Conservation (phyloP, 1,140 invertebrate species). For the Dinoponera quadriceps region DNA sequence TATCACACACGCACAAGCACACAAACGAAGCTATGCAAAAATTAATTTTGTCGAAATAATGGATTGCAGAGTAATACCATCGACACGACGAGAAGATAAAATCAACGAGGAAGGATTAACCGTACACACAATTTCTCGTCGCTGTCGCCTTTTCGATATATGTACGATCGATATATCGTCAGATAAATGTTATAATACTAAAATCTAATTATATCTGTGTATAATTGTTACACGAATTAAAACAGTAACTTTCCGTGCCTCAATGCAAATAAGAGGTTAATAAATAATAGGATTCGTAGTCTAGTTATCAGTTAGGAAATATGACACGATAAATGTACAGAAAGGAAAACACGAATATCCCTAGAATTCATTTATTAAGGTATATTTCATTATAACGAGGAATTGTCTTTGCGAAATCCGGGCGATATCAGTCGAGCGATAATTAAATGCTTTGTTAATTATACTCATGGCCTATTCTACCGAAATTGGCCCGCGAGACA, state of each 20-base stretch:
- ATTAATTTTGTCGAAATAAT: slow-evolving; percentile 5
- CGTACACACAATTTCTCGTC: neutral
- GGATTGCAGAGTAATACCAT: neutral
- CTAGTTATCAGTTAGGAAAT: slow-evolving; percentile 39
- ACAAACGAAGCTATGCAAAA: neutral
- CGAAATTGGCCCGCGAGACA: slow-evolving; percentile 57
- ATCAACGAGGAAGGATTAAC: neutral
- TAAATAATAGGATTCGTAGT: slow-evolving; percentile 51
- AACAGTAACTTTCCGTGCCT: slow-evolving; percentile 32
- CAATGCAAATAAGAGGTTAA: slow-evolving; percentile 45
- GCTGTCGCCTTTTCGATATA: neutral
- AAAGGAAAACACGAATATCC: slow-evolving; percentile 43
- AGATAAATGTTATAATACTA: neutral
- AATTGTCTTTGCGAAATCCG: slow-evolving; percentile 48
- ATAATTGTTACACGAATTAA: slow-evolving; percentile 29
- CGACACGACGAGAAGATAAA: neutral
- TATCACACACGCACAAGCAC: neutral
- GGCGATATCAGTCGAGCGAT: slow-evolving; percentile 44
- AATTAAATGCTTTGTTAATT: slow-evolving; percentile 71
- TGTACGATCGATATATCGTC: neutral
- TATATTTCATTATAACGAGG: slow-evolving; percentile 48
- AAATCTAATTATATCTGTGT: slow-evolving; percentile 26
- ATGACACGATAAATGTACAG: slow-evolving; percentile 30
- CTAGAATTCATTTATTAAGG: slow-evolving; percentile 48
- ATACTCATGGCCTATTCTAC: slow-evolving; percentile 46